Base-by-base conservation (phyloP, 2,888 invertebrate species). In the Sycophila texana region DNA sequence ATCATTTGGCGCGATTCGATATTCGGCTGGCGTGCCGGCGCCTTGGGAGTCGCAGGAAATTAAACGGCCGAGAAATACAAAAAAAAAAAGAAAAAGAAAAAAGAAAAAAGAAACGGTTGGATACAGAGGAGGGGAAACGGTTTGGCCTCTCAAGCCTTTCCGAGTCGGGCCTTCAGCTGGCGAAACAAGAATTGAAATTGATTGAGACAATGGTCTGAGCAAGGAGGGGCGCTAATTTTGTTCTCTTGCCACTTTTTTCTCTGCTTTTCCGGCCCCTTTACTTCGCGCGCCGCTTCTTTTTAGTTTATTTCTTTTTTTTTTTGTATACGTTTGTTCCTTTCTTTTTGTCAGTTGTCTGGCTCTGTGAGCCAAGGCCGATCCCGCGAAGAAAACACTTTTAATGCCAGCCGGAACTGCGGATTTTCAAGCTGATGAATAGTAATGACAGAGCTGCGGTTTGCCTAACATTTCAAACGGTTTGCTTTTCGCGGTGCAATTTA, bases 21-120 rank as follows among this genome's bases (percentile, higher is more conserved):
- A 82, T 82, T 82, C 82, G 74, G 74, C 74, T 49, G 72, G 79
- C 78, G 81, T 81, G 57, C 60, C 18, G 70, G 22, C 72, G 61
- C 75, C 74, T 63, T 77, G 75, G 82, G 81, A 82, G 74, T 82
- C 76, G 63, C 71, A 60, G 74, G 76, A 82, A 82, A 82, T 82
- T 81, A 77, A 79, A 57, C 61, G 67, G 63, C 47, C 18, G 39
- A 63, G 26, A 60, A 26, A 60, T 13, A 26, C 7, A 26, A 65
- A 20, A 65, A 22, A 53, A 18, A 51, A 22, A 22, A 51, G 16
- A 66, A 51, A 67, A 4, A 66, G 47, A 51, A 22, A 65, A 18
- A 65, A 22, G n/a, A 51, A n/a, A 51, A 22, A 22, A 51, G 16
- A 66, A 51, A 67, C 3, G 2, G 26, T 26, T 26, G 26, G 26